These are phyloP conservation scores for Meloe dianella DNA, from an alignment of 2,888 invertebrate species.

Conservation along the genomic window DNA sequence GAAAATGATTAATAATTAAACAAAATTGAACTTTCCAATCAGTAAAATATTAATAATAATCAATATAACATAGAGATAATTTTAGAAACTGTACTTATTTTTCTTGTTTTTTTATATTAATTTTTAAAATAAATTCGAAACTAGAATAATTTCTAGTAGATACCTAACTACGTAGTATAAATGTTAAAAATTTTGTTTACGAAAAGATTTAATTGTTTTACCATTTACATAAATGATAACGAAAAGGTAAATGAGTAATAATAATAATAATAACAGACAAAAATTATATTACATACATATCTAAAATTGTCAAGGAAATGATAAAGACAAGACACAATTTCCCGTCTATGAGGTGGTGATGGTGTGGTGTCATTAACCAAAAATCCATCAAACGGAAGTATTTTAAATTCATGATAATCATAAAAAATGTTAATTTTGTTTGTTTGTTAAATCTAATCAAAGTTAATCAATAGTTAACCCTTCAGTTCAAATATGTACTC, in stretches of 20 bases:
- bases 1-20: too few relatives aligned
- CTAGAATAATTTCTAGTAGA: background rate
- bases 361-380: background rate
- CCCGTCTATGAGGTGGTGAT: background rate
- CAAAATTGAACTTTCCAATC: background rate
- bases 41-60: background rate
- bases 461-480: too few relatives aligned
- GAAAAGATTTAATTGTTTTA: background rate
- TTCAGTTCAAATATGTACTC: too few relatives aligned
- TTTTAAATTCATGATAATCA: too few relatives aligned
- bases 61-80: too few relatives aligned
- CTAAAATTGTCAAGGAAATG: background rate
- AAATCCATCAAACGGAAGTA: background rate
- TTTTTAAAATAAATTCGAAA: too few relatives aligned
- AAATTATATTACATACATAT: background rate
- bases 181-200: background rate
- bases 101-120: too few relatives aligned
- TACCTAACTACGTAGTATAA: background rate
- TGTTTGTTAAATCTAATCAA: too few relatives aligned
- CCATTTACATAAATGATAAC: background rate
- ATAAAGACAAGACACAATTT: background rate
- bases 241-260: background rate
- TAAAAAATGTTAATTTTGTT: too few relatives aligned
- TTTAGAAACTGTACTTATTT: too few relatives aligned
- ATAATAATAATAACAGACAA: background rate